phyloP scores from a whole-genome alignment of 2,888 invertebrate species.

The Alloscopus bannaensis region DNA sequence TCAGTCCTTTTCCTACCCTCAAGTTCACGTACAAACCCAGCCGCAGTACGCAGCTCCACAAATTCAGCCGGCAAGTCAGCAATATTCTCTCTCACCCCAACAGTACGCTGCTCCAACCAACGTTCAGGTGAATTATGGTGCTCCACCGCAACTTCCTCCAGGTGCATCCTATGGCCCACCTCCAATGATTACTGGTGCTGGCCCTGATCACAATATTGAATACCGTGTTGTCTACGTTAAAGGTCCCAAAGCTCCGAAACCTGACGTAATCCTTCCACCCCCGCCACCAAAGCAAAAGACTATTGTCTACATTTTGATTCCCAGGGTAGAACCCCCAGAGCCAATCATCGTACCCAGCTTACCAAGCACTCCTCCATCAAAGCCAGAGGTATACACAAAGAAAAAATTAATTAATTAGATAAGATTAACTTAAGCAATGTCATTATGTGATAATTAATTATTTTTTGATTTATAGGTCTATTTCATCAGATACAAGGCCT shows the following conservation, averaged over 20 bases:
- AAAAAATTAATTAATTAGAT: too few species aligned
- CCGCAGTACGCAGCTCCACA: slow-evolving; percentile 48
- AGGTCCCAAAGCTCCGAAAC: slow-evolving; percentile 62
- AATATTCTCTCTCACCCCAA: slow-evolving; percentile 51
- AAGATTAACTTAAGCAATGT: too few species aligned
- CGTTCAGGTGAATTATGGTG: slow-evolving; percentile 63
- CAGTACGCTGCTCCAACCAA: slow-evolving; percentile 55
- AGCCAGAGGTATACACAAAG: slow-evolving; percentile 81
- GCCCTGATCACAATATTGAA: slow-evolving; percentile 68
- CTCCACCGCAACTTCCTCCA: slow-evolving; percentile 65
- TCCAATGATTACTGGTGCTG: slow-evolving; percentile 66
- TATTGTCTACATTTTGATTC: slow-evolving; percentile 68
- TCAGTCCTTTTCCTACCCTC: slow-evolving; percentile 39
- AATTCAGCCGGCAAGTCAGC: slow-evolving; percentile 24
- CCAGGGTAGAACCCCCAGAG: slow-evolving; percentile 56
- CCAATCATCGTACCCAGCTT: slow-evolving; percentile 84
- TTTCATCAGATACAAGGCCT: slow-evolving; percentile 71
- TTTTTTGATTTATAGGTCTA: slow-evolving; percentile 55
- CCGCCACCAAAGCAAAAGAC: slow-evolving; percentile 68
- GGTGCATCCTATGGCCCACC: slow-evolving; percentile 66
- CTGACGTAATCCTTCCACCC: slow-evolving; percentile 66
- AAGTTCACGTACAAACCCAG: slow-evolving; percentile 49
- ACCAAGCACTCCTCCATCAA: slow-evolving; percentile 88
- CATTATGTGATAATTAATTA: background rate
- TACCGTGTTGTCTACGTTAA: slow-evolving; percentile 68